Percentiles rank a stretch among this genome's conserved stretches.
phyloP scores from a whole-genome alignment of 1,140 invertebrate genomes.

The Zaprionus gabonicus region DNA sequence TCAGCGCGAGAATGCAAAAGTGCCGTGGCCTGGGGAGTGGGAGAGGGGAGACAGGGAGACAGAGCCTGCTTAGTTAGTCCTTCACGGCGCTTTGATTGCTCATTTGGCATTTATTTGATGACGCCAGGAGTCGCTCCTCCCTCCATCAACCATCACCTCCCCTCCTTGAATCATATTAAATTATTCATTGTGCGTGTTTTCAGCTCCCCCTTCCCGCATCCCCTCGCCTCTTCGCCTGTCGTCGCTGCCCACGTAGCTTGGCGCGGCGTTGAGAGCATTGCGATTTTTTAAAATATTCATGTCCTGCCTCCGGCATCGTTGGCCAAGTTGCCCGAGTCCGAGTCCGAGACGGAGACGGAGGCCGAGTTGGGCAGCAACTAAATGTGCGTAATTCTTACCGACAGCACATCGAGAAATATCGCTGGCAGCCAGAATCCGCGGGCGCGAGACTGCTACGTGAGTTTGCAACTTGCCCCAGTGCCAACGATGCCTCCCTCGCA shows the following conservation, averaged over 20 bases:
- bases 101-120: constrained; percentile 82
- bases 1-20: constrained; percentile 36
- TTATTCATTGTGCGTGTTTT: constrained; percentile 67
- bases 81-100: constrained; percentile 79
- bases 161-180: constrained; percentile 41
- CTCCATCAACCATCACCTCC: not conserved
- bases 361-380: constrained; percentile 52
- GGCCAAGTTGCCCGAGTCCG: constrained; percentile 45
- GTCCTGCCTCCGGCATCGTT: constrained; percentile 69
- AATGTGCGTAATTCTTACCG: constrained; percentile 81
- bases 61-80: constrained; percentile 68
- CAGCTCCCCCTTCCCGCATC: constrained; percentile 8
- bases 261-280: constrained; percentile 55
- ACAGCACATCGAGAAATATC: constrained; percentile 75
- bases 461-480: constrained; percentile 59
- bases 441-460: constrained; percentile 54
- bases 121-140: constrained; percentile 43
- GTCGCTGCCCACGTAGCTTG: constrained; percentile 36
- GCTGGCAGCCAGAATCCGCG: constrained; percentile 51
- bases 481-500: not conserved
- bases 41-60: not conserved
- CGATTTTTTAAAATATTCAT: constrained; percentile 80
- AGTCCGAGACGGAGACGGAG: too few relatives aligned
- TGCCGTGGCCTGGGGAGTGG: not conserved
- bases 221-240: not conserved